Percentiles rank a stretch among this genome's conserved stretches.
phyloP scores from a whole-genome alignment of 53 echinoderm and acorn worm species.

The Holothuria leucospilota region DNA sequence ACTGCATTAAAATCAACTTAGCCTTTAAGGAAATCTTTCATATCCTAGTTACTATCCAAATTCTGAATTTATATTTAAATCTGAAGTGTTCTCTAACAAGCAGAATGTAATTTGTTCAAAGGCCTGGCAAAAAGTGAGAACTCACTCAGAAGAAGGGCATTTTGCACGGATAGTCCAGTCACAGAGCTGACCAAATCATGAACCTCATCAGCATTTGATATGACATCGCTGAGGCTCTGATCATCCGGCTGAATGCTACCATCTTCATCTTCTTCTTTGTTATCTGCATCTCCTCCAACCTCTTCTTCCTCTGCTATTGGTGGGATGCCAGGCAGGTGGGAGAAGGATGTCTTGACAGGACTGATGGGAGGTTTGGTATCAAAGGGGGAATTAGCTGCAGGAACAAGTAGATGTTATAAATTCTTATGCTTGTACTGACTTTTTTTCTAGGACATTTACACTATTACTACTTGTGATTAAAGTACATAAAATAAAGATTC shows the following conservation, averaged over 20 bases:
- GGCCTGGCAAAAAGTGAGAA: neutral
- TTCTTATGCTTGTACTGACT: too few relatives aligned
- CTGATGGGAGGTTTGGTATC: constrained; percentile 67
- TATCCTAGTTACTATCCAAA: too few relatives aligned
- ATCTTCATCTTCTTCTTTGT: constrained; percentile 44
- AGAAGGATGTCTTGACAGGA: constrained; percentile 81
- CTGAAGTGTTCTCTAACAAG: too few relatives aligned
- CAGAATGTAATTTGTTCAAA: too few relatives aligned
- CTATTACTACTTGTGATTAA: too few relatives aligned
- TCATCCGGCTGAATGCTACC: constrained; percentile 46
- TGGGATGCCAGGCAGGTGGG: constrained; percentile 72
- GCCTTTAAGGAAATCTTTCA: too few relatives aligned
- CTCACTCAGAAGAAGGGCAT: constrained; percentile 90
- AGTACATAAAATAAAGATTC: too few relatives aligned
- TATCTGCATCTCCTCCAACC: constrained; percentile 35
- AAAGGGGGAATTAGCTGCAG: constrained; percentile 51
- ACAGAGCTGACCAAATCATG: constrained; percentile 72
- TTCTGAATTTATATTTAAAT: too few relatives aligned
- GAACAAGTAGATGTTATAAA: neutral
- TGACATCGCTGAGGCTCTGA: constrained; percentile 64
- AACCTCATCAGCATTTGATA: constrained; percentile 88
- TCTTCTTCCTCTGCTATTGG: constrained; percentile 91
- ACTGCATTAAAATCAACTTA: too few relatives aligned
- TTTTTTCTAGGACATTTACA: too few relatives aligned
- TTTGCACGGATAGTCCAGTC: constrained; percentile 76